These are phyloP conservation scores for Nothocercus nigrocapillus DNA, from an alignment of 2,113 vertebrate species.

Conservation along the genomic window DNA sequence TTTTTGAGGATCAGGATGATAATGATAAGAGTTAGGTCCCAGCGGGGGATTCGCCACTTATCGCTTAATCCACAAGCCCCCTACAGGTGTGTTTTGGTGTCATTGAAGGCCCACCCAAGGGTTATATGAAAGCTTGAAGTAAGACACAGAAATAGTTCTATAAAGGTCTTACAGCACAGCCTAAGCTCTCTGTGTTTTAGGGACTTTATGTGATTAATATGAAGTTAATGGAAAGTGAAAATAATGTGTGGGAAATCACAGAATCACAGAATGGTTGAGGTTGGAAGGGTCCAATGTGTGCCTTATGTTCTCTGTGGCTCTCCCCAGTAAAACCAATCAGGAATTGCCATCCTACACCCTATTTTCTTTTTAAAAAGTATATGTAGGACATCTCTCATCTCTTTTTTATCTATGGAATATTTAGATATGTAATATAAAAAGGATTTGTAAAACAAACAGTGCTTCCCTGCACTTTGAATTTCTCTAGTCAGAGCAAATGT, in stretches of 20 bases:
- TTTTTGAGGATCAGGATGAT: constrained; percentile 74
- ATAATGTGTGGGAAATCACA: not conserved
- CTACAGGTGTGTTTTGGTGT: constrained; percentile 66
- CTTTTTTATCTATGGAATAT: constrained; percentile 45
- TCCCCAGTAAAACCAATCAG: constrained; percentile 15
- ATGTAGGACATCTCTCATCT: not conserved
- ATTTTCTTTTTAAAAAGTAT: constrained; percentile 29
- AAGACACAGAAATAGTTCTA: constrained; percentile 67
- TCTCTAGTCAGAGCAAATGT: constrained; percentile 14
- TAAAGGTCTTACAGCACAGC: constrained; percentile 64
- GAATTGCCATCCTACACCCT: constrained; percentile 38
- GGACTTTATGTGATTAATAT: constrained; percentile 62
- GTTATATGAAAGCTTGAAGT: constrained; percentile 70
- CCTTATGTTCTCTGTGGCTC: not conserved
- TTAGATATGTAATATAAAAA: constrained; percentile 60
- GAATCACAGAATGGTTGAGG: no score
- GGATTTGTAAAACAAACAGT: constrained; percentile 62
- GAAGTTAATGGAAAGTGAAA: constrained; percentile 59
- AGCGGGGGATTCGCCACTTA: constrained; percentile 60
- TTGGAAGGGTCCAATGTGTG: not conserved
- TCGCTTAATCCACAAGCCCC: constrained; percentile 71
- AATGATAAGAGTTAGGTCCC: constrained; percentile 75
- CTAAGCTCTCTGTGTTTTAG: constrained; percentile 53
- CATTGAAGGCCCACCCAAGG: constrained; percentile 74
- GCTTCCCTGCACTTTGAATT: constrained; percentile 2